Percentiles rank a stretch among this genome's conserved stretches.
These are phyloP conservation scores for Argyresthia albistria DNA, from an alignment of 2,888 invertebrate genomes.

Conservation along the genomic window DNA sequence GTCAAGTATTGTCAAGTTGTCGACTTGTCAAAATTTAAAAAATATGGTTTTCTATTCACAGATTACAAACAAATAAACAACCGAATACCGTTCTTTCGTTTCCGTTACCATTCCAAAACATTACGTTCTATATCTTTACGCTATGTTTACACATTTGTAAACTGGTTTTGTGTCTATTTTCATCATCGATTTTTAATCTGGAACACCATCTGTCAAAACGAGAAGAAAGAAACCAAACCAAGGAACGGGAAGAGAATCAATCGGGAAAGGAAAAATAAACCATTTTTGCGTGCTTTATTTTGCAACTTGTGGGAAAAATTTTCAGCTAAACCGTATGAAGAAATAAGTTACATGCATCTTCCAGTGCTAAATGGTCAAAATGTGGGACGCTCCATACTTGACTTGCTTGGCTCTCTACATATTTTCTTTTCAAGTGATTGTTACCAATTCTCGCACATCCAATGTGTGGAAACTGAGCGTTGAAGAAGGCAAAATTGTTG, in stretches of 20 bases:
- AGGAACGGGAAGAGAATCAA: not conserved
- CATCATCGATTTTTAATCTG: not conserved
- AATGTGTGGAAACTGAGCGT: slow-evolving; percentile 86
- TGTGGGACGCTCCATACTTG: slow-evolving; percentile 72
- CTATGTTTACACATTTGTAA: too few relatives aligned
- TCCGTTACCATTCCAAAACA: too few relatives aligned
- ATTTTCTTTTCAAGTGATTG: slow-evolving; percentile 79
- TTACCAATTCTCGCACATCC: slow-evolving; percentile 85
- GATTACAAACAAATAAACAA: too few relatives aligned
- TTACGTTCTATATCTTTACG: too few relatives aligned
- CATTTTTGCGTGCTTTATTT: not conserved
- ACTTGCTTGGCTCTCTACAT: slow-evolving; percentile 78
- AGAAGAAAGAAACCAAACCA: not conserved
- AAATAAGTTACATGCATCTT: slow-evolving; percentile 15
- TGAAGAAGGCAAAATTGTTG: slow-evolving; percentile 82
- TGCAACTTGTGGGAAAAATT: not conserved
- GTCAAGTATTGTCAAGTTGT: too few relatives aligned
- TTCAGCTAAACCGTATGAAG: not conserved
- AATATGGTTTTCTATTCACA: too few relatives aligned
- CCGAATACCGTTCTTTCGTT: too few relatives aligned
- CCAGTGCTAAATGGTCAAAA: slow-evolving; percentile 41
- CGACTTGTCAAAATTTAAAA: too few relatives aligned
- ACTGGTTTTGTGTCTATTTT: not conserved
- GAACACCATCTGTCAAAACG: not conserved
- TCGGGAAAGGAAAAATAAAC: not conserved